Conservation (phyloP, 1,140 invertebrate species). For the Diachasma alloeum region DNA sequence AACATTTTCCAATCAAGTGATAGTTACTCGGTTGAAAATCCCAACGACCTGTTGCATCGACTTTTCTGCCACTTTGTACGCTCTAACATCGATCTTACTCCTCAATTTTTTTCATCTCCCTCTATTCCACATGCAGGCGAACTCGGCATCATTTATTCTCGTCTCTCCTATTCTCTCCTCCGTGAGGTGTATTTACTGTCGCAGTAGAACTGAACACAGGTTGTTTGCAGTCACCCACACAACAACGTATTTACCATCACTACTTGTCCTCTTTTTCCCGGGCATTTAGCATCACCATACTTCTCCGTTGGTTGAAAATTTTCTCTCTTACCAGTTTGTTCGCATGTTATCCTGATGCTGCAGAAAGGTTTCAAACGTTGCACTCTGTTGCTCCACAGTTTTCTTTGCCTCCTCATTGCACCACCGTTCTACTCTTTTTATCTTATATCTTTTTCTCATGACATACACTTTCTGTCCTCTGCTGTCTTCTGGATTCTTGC, state of each 20-base stretch:
- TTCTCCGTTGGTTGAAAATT: constrained; percentile 11
- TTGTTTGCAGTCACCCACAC: neutral
- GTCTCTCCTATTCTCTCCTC: neutral
- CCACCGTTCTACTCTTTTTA: constrained; percentile 31
- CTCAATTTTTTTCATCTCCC: constrained; percentile 4
- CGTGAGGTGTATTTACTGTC: neutral
- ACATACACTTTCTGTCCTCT: too few relatives aligned
- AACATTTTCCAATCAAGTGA: too few relatives aligned
- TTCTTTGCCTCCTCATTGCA: constrained; percentile 49
- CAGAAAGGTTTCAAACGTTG: constrained; percentile 58
- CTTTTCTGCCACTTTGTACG: constrained; percentile 6
- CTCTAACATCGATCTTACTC: constrained; percentile 12
- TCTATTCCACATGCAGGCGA: neutral
- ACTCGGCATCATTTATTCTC: neutral
- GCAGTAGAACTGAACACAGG: neutral
- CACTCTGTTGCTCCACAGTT: constrained; percentile 61
- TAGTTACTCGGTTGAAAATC: constrained; percentile 29
- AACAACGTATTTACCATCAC: neutral
- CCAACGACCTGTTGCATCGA: constrained; percentile 31
- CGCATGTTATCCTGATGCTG: constrained; percentile 61
- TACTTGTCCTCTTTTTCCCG: constrained; percentile 12
- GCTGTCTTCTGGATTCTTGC: too few relatives aligned
- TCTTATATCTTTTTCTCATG: constrained; percentile 36
- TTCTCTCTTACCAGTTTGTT: constrained; percentile 15
- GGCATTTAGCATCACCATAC: neutral